Conservation (phyloP, 2,888 invertebrate genomes). For the Autographa pulchrina region DNA sequence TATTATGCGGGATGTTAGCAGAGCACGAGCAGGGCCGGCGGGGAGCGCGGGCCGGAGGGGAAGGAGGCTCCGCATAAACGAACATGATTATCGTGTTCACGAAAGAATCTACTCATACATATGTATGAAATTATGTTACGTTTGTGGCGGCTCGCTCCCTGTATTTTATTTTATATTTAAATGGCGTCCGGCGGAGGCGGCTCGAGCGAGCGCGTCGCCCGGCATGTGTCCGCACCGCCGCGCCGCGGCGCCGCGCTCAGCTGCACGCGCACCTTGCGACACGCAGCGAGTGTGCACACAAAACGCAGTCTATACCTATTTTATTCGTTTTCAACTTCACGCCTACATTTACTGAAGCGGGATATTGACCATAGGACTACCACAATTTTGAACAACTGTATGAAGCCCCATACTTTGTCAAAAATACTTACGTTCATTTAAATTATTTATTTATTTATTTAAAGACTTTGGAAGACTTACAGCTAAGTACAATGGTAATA, state of each 20-base stretch:
- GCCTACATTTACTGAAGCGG: not conserved
- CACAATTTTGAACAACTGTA: not conserved
- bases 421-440: too few relatives aligned
- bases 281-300: not conserved
- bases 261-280: constrained; percentile 12
- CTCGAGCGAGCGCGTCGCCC: not conserved
- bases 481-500: too few relatives aligned
- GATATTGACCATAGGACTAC: not conserved
- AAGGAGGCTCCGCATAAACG: constrained; percentile 30
- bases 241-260: too few relatives aligned
- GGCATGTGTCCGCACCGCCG: not conserved
- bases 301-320: not conserved
- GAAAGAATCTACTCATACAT: constrained; percentile 62
- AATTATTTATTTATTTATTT: too few relatives aligned
- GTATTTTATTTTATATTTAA: constrained; percentile 58
- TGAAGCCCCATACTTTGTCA: too few relatives aligned
- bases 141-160: constrained; percentile 37
- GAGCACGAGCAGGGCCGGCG: not conserved
- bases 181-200: constrained; percentile 27
- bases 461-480: too few relatives aligned
- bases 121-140: constrained; percentile 61
- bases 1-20: constrained; percentile 32
- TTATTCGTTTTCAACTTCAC: not conserved
- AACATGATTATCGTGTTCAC: constrained; percentile 53
- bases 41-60: not conserved